Base-by-base conservation (phyloP, 2,888 invertebrate species). In the Barypeithes pellucidus region DNA sequence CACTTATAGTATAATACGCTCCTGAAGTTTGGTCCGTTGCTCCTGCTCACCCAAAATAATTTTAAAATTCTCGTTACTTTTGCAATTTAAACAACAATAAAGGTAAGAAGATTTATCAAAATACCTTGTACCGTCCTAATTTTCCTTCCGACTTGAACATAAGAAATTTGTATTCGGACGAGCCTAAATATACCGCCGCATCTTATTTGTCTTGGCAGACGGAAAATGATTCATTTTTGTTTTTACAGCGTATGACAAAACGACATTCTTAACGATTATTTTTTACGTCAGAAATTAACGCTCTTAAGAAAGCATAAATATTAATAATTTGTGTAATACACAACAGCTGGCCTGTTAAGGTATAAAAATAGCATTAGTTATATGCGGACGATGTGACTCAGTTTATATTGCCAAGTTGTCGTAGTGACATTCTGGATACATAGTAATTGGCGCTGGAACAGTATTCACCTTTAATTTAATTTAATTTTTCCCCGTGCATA, bases 101-200 rank as follows among this genome's bases (percentile, higher is more conserved):
- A n/a, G n/a, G n/a, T n/a, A n/a, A n/a, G n/a, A n/a, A n/a, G n/a
- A 24, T 24, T 24, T 24, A 24, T 29, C 33, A 36, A 1, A 59
- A 24, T n/a, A 12, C 36, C 36, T 60, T 39, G 18, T 39, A 18
- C 16, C 20, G 11, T n/a, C 24, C 16, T 43, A 20, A 39, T 43
- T 43, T 62, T 62, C 11, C 29, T 43, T 45, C 16, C 0, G 20
- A 62, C 63, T 14, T 29, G 20, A 36, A 47, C 33, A 61, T 68
- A 61, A 68, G 61, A 68, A 60, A 68, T 68, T 61, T 68, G n/a
- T n/a, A n/a, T n/a, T 60, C 68, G 68, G 24, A 61, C 52, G n/a
- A 47, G 29, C 61, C 61, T 68, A 61, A 61, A 68, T 61, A 68
- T 61, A 61, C 39, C 9, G 8, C 7, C 39, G 18, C 61, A 22